Evolutionary conservation across 1,140 invertebrate genomes (phyloP), one percentile per base, ranked within the genome.

Genomic region (Brachionus angularis): DNA sequence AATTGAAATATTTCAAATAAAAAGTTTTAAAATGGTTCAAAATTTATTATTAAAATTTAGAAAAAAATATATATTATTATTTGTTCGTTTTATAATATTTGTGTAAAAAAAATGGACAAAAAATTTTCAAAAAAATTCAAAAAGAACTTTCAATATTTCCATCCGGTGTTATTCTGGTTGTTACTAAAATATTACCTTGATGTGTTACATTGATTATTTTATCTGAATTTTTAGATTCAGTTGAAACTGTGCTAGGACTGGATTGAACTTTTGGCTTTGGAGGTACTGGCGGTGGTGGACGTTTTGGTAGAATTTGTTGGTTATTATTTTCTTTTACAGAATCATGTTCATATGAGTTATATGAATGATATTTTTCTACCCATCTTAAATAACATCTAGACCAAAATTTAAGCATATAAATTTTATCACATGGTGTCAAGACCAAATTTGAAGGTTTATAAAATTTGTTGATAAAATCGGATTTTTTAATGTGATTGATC

Each of bases 391-490:
- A 58, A 23, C 53, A 58, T 58, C 33, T 42, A 21, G 53, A 58
- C 53, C 53, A 58, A 58, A 58, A 58, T 58, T 27, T 58, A 0
- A 58, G 18, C 53, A 58, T 58, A 21, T 58, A 58, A 33, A 58
- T 58, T 39, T 18, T 25, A 21, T 58, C 53, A 36, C 53, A 58
- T 39, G 53, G 53, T 18, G 39, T 25, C 10, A 58, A 23, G 12
- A 58, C 21, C 5, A 10, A 21, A 39, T 29, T 36, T 39, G 36
- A 39, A 39, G 21, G 21, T 10, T 58, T 55, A 21, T 23, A 58
- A 39, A 23, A 25, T 58, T 39, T 58, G 10, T 58, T 58, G 10
- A 23, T 14, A 18, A 42, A 39, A 58, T 5, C n/a, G 14, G 23
- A 39, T 25, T 58, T 58, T 58, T 58, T 34, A 8, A 58, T 39